Percentiles rank a stretch among this genome's conserved stretches.
Evolutionary conservation across 2,113 vertebrate genomes (phyloP).

Genomic region (Aegypius monachus): DNA sequence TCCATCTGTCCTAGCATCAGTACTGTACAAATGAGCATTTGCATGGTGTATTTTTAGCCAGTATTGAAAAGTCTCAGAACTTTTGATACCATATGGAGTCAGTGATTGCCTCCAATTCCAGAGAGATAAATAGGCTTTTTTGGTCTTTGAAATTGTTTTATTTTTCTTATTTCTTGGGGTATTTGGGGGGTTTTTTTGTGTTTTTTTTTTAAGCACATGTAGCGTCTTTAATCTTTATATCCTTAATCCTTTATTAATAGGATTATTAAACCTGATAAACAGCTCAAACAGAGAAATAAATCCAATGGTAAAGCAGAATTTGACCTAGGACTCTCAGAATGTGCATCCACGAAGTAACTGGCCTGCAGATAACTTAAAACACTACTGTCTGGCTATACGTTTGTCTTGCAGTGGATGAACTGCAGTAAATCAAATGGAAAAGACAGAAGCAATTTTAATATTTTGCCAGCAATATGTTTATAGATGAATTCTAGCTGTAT

Average conservation of each 20-base stretch:
- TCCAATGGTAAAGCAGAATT: not conserved
- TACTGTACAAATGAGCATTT: not conserved
- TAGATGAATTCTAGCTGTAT: not conserved
- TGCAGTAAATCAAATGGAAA: not conserved
- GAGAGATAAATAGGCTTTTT: not conserved
- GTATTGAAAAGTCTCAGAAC: not conserved
- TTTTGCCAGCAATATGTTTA: not conserved
- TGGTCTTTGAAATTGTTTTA: not conserved
- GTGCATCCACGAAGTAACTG: not conserved
- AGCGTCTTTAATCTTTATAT: not conserved
- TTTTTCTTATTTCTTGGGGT: not conserved
- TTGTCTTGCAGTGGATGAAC: not conserved
- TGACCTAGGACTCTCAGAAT: not conserved
- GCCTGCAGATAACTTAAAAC: not conserved
- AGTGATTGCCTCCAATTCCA: not conserved
- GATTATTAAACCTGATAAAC: not conserved
- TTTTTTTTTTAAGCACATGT: not conserved
- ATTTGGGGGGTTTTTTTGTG: no score
- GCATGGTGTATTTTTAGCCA: not conserved
- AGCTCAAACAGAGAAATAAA: not conserved
- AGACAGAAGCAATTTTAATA: not conserved
- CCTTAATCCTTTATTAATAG: not conserved
- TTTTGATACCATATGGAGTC: not conserved
- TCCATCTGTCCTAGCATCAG: not conserved
- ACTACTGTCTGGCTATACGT: not conserved